Conservation (phyloP, 2,797 vertebrate species). For the Sphaeramia orbicularis region DNA sequence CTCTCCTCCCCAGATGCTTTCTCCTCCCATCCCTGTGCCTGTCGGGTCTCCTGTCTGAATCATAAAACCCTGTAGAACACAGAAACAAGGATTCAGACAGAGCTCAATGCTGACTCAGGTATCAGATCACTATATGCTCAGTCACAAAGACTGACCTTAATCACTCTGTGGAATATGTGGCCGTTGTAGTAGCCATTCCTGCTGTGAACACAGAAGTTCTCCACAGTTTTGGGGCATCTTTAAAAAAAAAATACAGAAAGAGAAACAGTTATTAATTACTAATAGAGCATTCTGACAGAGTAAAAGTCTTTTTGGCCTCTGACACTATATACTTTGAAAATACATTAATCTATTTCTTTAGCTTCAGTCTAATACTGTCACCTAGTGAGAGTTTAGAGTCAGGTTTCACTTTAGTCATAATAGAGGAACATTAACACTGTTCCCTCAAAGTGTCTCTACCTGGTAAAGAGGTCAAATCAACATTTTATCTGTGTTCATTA, state of each 20-base stretch:
- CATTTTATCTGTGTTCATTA: too few relatives aligned
- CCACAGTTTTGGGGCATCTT: slow-evolving; percentile 98
- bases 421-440: too few relatives aligned
- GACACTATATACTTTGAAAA: too few relatives aligned
- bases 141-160: slow-evolving; percentile 86
- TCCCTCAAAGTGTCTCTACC: too few relatives aligned
- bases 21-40: slow-evolving; percentile 98
- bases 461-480: too few relatives aligned
- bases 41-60: slow-evolving; percentile 99
- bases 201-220: slow-evolving; percentile 99
- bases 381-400: too few relatives aligned
- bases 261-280: too few relatives aligned
- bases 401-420: too few relatives aligned
- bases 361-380: too few relatives aligned
- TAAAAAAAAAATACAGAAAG: neutral
- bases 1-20: slow-evolving; percentile 99
- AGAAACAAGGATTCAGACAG: neutral
- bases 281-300: too few relatives aligned
- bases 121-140: rapidly evolving
- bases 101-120: neutral
- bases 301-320: too few relatives aligned
- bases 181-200: slow-evolving; percentile 97
- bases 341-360: too few relatives aligned
- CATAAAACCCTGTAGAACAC: slow-evolving; percentile 92
- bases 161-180: slow-evolving; percentile 96